Base-by-base conservation (phyloP, 2,888 invertebrate species). In the Camponotus fellah region DNA sequence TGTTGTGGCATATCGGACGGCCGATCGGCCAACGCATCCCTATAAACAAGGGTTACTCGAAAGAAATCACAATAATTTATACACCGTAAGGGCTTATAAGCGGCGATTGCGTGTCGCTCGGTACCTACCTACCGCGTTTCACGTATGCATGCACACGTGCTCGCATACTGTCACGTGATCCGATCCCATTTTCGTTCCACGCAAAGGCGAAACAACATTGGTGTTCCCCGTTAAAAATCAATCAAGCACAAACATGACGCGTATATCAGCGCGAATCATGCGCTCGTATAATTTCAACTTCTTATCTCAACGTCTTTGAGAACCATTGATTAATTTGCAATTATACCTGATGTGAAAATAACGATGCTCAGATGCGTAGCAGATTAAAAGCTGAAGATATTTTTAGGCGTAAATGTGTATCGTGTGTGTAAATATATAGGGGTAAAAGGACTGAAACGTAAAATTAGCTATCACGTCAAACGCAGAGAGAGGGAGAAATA, bases 41-140 rank as follows among this genome's bases (percentile, higher is more conserved):
- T 92, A 93, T 94, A 93, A 94, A 94, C 92, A 93, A 93, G 92
- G 93, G 93, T 93, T 92, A 93, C 91, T 91, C 92, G 91, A 93
- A 94, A 94, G 94, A 94, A 94, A 93, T 92, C 89, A 92, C 91
- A 91, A 94, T 94, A 93, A 94, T 93, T 94, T 94, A 94, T 93
- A 91, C 90, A n/a, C 53, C 87, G 87, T 91, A 92, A 92, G 92
- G 90, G 91, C 91, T 86, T 84, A 72, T 72, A 86, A 92, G 91
- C 92, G 91, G 91, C 90, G 93, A 93, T 94, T 93, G 94, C 94
- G 94, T 94, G 94, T 93, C 92, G 92, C 82, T 84, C 64, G 90
- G 88, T 90, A 83, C 90, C 90, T 82, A 79, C 84, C 88, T 85
- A 82, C 82, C 79, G 84, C 85, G 68, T 80, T 81, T 82, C 74